Percentiles rank a stretch among this genome's conserved stretches.
Evolutionary conservation across 2,797 vertebrate species (phyloP).

Genomic region (Cephalopachus bancanus): DNA sequence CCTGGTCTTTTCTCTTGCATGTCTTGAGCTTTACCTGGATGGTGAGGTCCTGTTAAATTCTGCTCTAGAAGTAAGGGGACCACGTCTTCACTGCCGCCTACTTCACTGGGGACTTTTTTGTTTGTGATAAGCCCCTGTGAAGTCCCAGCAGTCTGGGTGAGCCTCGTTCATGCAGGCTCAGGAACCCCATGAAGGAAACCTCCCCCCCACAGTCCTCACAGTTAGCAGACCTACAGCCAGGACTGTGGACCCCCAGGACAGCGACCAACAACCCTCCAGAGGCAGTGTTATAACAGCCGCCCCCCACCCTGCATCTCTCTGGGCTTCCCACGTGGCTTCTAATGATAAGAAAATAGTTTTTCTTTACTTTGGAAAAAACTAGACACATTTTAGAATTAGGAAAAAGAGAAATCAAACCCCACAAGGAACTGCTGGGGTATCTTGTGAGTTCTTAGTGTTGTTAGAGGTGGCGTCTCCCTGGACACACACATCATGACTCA

Average conservation of each 20-base stretch:
- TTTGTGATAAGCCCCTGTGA: slow-evolving; percentile 60
- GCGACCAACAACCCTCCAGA: not conserved
- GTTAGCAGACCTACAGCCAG: slow-evolving; percentile 5
- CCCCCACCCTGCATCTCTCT: not conserved
- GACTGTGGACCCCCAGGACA: not conserved
- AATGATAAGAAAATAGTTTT: not conserved
- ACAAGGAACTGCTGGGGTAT: not conserved
- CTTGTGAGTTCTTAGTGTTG: not conserved
- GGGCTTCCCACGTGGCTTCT: not conserved
- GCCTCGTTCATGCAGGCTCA: not conserved
- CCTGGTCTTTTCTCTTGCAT: slow-evolving; percentile 44
- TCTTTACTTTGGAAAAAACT: slow-evolving; percentile 11
- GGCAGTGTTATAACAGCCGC: not conserved
- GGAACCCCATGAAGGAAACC: not conserved
- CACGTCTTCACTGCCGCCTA: not conserved
- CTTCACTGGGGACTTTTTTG: slow-evolving; percentile 12
- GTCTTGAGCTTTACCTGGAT: slow-evolving; percentile 48
- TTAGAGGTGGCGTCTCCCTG: not conserved
- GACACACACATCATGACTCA: not conserved
- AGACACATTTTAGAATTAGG: not conserved
- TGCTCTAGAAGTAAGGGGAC: not conserved
- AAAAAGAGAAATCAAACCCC: not conserved
- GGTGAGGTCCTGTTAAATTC: not conserved
- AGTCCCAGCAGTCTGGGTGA: not conserved
- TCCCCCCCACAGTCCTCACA: not conserved